Percentiles rank a stretch among this genome's conserved stretches.
Evolutionary conservation across 2,113 vertebrate genomes (phyloP).

Genomic region (Pseudorhombus dupliciocellatus): DNA sequence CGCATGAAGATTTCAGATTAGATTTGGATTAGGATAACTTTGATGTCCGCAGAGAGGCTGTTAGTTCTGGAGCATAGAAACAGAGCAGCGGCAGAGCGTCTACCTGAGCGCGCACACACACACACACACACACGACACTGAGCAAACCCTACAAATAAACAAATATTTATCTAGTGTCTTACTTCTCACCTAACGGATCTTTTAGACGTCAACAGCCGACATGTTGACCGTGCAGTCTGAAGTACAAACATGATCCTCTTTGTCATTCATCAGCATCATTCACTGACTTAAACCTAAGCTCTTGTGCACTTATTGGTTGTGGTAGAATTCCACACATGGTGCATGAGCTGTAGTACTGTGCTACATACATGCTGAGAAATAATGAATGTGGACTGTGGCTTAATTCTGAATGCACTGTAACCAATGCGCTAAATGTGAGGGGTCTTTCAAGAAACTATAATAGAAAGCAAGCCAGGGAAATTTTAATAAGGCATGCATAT

Average conservation of each 20-base stretch:
- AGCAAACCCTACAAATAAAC: neutral
- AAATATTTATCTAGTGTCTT: neutral
- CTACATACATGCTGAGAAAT: neutral
- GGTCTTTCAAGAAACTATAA: neutral
- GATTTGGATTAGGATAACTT: constrained; percentile 63
- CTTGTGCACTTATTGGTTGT: neutral
- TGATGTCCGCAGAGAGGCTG: constrained; percentile 55
- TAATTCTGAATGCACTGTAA: neutral
- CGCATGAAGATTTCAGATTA: constrained; percentile 61
- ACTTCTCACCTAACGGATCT: constrained; percentile 13
- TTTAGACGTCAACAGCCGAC: neutral
- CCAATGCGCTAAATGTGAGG: neutral
- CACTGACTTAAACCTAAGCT: no score
- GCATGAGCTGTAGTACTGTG: neutral
- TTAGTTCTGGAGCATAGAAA: constrained; percentile 54
- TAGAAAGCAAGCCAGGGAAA: neutral
- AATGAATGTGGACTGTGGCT: neutral
- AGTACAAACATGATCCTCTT: neutral
- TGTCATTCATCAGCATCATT: no score
- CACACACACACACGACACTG: no score
- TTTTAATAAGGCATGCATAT: neutral
- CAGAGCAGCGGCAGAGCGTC: constrained; percentile 23
- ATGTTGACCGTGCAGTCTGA: no score
- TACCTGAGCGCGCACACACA: no score
- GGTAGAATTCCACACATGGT: neutral